Conservation (phyloP, 2,888 invertebrate genomes). For the Dicyrtoma fusca region DNA sequence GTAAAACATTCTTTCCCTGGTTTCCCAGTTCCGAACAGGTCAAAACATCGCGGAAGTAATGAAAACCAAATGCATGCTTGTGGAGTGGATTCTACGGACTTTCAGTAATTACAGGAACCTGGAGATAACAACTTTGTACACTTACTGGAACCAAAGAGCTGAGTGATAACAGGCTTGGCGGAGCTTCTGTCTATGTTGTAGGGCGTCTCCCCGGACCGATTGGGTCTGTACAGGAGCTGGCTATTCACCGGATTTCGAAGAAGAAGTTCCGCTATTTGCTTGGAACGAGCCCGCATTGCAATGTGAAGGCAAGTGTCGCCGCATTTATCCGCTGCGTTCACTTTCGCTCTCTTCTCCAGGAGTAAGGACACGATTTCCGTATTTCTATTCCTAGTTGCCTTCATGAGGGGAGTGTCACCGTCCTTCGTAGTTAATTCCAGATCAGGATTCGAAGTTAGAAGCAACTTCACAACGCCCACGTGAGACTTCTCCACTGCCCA, state of each 20-base stretch:
- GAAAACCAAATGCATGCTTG: no score
- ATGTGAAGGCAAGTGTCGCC: conserved; percentile 96
- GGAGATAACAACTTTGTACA: no score
- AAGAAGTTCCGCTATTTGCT: conserved; percentile 88
- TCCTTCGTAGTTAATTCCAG: conserved; percentile 91
- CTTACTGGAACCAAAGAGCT: conserved; percentile 89
- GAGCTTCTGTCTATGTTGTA: conserved; percentile 96
- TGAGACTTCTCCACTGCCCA: conserved; percentile 97
- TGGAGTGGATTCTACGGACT: no score
- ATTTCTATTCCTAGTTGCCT: conserved; percentile 88
- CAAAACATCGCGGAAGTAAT: no score
- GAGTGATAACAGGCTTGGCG: conserved; percentile 91
- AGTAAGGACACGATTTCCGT: conserved; percentile 88
- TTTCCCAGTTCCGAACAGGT: no score
- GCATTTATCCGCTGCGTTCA: conserved; percentile 69
- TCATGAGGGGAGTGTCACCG: conserved; percentile 89
- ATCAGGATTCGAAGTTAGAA: conserved; percentile 90
- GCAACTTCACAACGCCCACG: conserved; percentile 76
- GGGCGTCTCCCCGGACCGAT: conserved; percentile 92
- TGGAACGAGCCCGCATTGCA: conserved; percentile 91
- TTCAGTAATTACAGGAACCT: no score
- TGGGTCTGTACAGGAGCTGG: conserved; percentile 89
- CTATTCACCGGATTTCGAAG: conserved; percentile 95
- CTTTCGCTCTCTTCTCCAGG: conserved; percentile 89
- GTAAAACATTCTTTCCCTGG: no score